These are phyloP conservation scores for Palaemon carinicauda DNA, from an alignment of 1,140 invertebrate genomes.

Conservation along the genomic window DNA sequence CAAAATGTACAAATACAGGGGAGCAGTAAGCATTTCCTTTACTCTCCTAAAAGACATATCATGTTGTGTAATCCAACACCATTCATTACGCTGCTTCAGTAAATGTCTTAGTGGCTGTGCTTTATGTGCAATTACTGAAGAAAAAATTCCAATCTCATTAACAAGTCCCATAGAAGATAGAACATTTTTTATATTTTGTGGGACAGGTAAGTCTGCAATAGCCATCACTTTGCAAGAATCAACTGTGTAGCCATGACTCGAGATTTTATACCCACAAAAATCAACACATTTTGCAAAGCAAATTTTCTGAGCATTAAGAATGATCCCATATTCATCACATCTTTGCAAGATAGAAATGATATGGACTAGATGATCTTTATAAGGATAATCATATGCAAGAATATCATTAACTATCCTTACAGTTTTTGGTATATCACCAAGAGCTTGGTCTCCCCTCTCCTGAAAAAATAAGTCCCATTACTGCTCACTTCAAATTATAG, in stretches of 20 bases:
- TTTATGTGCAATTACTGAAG: too few relatives aligned
- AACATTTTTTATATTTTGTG: conserved; percentile 40
- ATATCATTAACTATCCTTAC: conserved; percentile 44
- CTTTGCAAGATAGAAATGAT: too few relatives aligned
- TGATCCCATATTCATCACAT: conserved; percentile 59
- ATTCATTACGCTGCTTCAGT: conserved; percentile 18
- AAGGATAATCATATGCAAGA: too few relatives aligned
- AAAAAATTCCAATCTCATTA: conserved; percentile 49
- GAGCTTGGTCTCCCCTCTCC: conserved; percentile 60
- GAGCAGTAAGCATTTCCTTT: conserved; percentile 30
- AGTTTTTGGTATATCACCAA: conserved; percentile 14
- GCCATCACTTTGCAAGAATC: conserved; percentile 41
- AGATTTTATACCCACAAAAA: too few relatives aligned
- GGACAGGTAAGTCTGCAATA: conserved; percentile 35
- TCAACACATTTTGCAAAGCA: conserved; percentile 57
- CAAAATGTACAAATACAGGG: conserved; percentile 49
- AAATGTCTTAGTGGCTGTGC: conserved; percentile 48
- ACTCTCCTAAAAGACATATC: conserved; percentile 35
- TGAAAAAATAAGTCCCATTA: conserved; percentile 33
- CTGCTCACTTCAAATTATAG: conserved; percentile 33
- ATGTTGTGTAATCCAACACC: conserved; percentile 41
- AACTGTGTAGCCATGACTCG: conserved; percentile 19
- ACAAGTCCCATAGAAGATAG: conserved; percentile 22
- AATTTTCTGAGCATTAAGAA: conserved; percentile 61
- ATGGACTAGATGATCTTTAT: too few relatives aligned